Evolutionary conservation across 2,113 vertebrate species (phyloP), one percentile per base, ranked within the genome.

Genomic region (Pterocles gutturalis): DNA sequence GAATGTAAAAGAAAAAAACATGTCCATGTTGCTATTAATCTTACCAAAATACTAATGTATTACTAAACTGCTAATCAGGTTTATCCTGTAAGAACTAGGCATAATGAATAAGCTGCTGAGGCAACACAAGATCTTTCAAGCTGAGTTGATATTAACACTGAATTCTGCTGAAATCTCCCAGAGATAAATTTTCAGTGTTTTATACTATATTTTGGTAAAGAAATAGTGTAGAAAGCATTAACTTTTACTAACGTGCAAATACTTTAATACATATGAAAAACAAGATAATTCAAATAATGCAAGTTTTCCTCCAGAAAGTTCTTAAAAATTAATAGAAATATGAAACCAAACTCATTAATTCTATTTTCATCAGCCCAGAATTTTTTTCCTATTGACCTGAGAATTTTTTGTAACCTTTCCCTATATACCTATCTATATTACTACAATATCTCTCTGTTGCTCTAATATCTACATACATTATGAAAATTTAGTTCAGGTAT

Each of bases 1-100:
- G n/a, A 82, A 82, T 19, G 38, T 82, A 79, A 87, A 87, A 60
- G 14, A 8, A 16, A 82, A 69, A 60, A 51, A 20, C 13, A 79
- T 4, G 31, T 26, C 20, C 29, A 36, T 16, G 11, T 15, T 87
- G 51, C 46, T 66, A 73, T 34, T 96, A 89, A 84, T 91, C 81
- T 93, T 77, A 73, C 17, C 73, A 96, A 94, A 96, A 87, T 43
- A 80, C 66, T 69, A 66, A 87, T 15, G 79, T 88, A 75, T 73
- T 96, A 90, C 83, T 94, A 96, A 96, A 87, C 90, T 89, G 21
- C 86, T 97, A 97, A 96, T 95, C 62, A 49, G 65, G 69, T 92
- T 95, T 96, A 96, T 96, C 90, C 91, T 94, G 62, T 96, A 95
- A 93, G 26, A 81, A 78, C 69, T 1, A 65, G n/a, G 87, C 48